Evolutionary conservation across 2,797 vertebrate genomes (phyloP).

Genomic region (Cyclura pinguis): DNA sequence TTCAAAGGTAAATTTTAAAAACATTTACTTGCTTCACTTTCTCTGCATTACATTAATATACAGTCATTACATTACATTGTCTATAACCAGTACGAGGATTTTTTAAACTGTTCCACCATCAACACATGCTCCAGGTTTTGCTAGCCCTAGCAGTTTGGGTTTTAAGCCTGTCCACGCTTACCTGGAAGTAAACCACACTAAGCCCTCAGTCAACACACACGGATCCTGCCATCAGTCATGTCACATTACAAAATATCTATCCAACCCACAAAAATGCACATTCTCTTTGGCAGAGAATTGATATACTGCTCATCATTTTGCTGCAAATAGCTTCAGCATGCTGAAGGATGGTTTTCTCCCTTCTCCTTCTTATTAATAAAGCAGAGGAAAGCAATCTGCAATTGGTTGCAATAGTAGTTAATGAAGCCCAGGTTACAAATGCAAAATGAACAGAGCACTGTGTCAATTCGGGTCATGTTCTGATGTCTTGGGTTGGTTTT

Average conservation of each 20-base stretch:
- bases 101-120: not conserved
- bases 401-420: not conserved
- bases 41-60: no score
- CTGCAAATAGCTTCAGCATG: not conserved
- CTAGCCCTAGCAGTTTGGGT: not conserved
- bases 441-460: not conserved
- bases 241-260: not conserved
- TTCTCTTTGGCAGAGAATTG: not conserved
- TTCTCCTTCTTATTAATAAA: not conserved
- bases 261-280: not conserved
- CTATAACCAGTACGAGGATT: not conserved
- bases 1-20: constrained; percentile 30
- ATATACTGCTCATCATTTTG: not conserved
- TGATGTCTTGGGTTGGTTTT: not conserved
- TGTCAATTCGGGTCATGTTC: not conserved
- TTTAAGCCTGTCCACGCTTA: not conserved
- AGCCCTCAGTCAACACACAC: no score
- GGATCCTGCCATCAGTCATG: not conserved
- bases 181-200: not conserved
- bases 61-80: not conserved
- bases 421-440: not conserved
- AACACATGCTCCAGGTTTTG: not conserved
- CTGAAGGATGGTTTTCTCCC: not conserved
- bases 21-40: no score
- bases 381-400: not conserved